These are phyloP conservation scores for Formica selysi DNA, from an alignment of 1,140 invertebrate species.

Conservation along the genomic window DNA sequence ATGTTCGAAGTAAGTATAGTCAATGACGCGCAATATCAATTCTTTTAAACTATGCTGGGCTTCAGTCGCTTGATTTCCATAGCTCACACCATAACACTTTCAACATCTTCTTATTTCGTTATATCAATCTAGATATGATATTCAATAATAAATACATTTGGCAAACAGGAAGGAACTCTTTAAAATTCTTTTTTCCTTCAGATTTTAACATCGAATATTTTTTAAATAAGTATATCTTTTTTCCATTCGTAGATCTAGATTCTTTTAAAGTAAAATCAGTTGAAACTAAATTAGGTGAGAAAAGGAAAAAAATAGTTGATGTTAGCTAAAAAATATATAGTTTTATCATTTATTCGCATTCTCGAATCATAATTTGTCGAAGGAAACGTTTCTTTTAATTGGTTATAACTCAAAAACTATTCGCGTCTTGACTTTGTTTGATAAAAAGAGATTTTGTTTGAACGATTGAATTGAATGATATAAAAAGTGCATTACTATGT, in stretches of 20 bases:
- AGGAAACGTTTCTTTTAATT: not conserved
- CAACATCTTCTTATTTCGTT: slow-evolving; percentile 34
- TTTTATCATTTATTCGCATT: not conserved
- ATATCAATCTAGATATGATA: not conserved
- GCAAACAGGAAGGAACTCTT: not conserved
- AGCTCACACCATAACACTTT: slow-evolving; percentile 54
- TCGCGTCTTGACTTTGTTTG: not conserved
- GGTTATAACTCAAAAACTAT: not conserved
- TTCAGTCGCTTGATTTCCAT: slow-evolving; percentile 68
- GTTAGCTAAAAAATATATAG: slow-evolving; percentile 2
- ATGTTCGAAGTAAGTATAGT: slow-evolving; percentile 86
- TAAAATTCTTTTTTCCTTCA: not conserved
- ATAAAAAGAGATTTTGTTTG: not conserved
- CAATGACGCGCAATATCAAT: not conserved
- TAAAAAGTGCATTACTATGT: slow-evolving; percentile 2
- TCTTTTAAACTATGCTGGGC: slow-evolving; percentile 55
- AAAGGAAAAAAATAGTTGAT: not conserved
- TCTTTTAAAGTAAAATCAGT: slow-evolving; percentile 16
- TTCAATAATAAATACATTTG: not conserved
- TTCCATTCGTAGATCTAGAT: not conserved
- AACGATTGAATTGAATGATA: not conserved
- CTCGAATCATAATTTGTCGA: not conserved
- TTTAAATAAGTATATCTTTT: not conserved
- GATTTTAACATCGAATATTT: not conserved
- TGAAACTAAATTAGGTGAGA: not conserved